Percentiles rank a stretch among this genome's conserved stretches.
Conservation (phyloP, 2,113 vertebrate species). For the Tretioscincus oriximinensis region DNA sequence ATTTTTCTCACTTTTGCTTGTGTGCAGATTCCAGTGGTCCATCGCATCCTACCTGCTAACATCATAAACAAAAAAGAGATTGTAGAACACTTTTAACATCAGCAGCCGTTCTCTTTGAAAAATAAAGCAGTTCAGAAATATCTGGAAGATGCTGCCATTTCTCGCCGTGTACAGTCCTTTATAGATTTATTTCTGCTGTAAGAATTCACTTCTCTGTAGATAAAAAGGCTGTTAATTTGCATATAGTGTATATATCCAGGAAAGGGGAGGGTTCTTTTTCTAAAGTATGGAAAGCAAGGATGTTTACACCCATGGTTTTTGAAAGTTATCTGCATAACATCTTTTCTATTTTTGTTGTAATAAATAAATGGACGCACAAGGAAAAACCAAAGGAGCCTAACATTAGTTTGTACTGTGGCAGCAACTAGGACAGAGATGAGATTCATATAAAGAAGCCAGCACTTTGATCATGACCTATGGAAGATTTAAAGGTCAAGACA, state of each 20-base stretch:
- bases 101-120: slow-evolving; percentile 58
- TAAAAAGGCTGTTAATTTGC: slow-evolving; percentile 35
- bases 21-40: slow-evolving; percentile 56
- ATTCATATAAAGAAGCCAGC: neutral
- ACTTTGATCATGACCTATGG: neutral
- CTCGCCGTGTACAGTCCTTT: slow-evolving; percentile 20
- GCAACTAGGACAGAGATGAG: neutral
- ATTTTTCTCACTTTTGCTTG: slow-evolving; percentile 18
- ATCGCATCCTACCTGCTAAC: slow-evolving; percentile 37
- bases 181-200: slow-evolving; percentile 34
- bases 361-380: slow-evolving; percentile 23
- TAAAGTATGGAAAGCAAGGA: slow-evolving; percentile 54
- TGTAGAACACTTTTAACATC: slow-evolving; percentile 5
- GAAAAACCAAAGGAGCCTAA: slow-evolving; percentile 10
- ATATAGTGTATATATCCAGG: slow-evolving; percentile 46
- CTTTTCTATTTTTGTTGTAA: slow-evolving; percentile 53
- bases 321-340: slow-evolving; percentile 37
- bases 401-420: slow-evolving; percentile 22
- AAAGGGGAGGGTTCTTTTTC: slow-evolving; percentile 48
- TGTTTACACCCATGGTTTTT: slow-evolving; percentile 47
- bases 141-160: slow-evolving; percentile 40
- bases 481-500: neutral
- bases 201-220: slow-evolving; percentile 36
- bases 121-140: slow-evolving; percentile 56
- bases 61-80: neutral